Base-by-base conservation (phyloP, 2,888 invertebrate species). In the Leptopilina drosophilae region DNA sequence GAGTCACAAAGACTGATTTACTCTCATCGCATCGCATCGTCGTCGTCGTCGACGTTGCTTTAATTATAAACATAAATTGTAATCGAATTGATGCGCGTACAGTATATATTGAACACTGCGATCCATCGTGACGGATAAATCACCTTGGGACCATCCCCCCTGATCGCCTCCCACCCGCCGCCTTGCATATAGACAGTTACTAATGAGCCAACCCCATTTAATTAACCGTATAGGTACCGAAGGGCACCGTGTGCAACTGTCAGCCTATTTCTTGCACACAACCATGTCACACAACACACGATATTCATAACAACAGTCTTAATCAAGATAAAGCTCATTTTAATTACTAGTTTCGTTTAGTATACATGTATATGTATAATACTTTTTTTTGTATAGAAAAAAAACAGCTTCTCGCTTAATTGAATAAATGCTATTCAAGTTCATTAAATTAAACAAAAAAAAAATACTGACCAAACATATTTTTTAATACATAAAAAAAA, bases 161-260 rank as follows among this genome's bases (percentile, higher is more conserved):
- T 49, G 86, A 87, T 87, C 87, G 86, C 86, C 86, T 84, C 87
- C 86, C 85, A 87, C 84, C 81, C 84, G 84, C 86, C 85, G 86
- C 86, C 87, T 86, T 87, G 87, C 87, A 87, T 87, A 88, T 87
- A 87, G 87, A 87, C 87, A 87, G 85, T 87, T 86, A 87, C 86
- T 87, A 87, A 87, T 87, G 87, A 87, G 87, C 84, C 85, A 85
- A 85, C 85, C 86, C 86, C 87, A 87, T 87, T 87, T 87, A 87
- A 87, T 87, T 87, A 87, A 87, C 86, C 83, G 84, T 84, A 86
- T 86, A 64, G 64, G 64, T 76, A 64, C 64, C 64, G 9, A n/a
- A 76, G 62, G 64, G 64, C 76, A 76, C 12, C 15, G n/a, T 64
- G 85, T 87, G 84, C 86, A 85, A 87, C 85, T 87, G 86, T 82